Evolutionary conservation across 1,140 invertebrate genomes (phyloP), one percentile per base, ranked within the genome.

Genomic region (Nasonia vitripennis): DNA sequence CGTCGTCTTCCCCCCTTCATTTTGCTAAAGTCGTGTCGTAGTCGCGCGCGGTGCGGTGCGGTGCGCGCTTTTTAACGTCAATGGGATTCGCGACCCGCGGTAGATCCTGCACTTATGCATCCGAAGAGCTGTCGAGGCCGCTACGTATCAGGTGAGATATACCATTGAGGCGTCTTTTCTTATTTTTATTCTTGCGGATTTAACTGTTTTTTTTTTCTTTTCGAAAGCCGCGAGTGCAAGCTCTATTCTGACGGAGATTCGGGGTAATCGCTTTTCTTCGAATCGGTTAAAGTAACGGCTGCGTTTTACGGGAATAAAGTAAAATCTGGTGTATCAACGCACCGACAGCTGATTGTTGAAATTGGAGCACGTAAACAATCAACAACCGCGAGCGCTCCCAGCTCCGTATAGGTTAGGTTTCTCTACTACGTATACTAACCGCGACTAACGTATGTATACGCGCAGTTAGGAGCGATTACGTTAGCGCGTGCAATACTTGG

Each of bases 101-200:
- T 62, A 83, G 85, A 86, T 86, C 80, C 85, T 86, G 85, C 85
- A 86, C 85, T 80, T 86, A 86, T 86, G 85, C 85, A 86, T 86
- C 81, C 85, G 45, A 86, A 83, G 75, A 83, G 37, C 74, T n/a
- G 78, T 82, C 84, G 23, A 83, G 77, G 34, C 81, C 79, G 71
- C 68, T 83, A 83, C 75, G 45, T 86, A 83, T 86, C 70, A 86
- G 85, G 85, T 86, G 68, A 86, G 85, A 55, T 17, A 27, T 55
- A 1, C 10, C 27, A 27, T 4, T 12, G 31, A 14, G 31, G 34
- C n/a, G 14, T 34, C 3, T 73, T 73, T 14, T 73, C 0, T 73
- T 3, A 9, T 37, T 73, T 6, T 73, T 12, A 67, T 79, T 73
- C 37, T 51, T 51, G 17, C 20, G 20, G 17, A 27, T 27, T n/a